phyloP scores from a whole-genome alignment of 2,888 invertebrate genomes.

The Agrotis ipsilon region DNA sequence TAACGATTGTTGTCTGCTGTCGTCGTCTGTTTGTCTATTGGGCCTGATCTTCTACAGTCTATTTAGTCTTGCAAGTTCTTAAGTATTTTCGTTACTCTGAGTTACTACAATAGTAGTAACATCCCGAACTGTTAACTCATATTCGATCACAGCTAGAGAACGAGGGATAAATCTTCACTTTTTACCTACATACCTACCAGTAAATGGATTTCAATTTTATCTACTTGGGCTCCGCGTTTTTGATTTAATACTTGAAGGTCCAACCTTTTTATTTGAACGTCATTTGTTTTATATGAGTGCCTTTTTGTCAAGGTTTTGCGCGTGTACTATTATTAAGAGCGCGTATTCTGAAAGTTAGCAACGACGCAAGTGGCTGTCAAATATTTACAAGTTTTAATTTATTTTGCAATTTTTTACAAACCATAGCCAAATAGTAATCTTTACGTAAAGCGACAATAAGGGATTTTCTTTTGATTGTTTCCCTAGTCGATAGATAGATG shows the following conservation, averaged over 20 bases:
- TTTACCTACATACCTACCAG: conserved; percentile 15
- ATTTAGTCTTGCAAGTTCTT: neutral
- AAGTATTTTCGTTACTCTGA: conserved; percentile 7
- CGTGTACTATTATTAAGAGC: no score
- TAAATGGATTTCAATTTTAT: conserved; percentile 47
- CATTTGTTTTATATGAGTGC: conserved; percentile 15
- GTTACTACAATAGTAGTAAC: conserved; percentile 33
- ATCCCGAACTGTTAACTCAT: conserved; percentile 29
- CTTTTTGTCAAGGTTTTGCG: neutral
- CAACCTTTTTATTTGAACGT: conserved; percentile 16
- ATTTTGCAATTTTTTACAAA: no score
- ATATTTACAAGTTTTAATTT: no score
- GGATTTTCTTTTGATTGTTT: no score
- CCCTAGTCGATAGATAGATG: no score
- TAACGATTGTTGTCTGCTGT: no score
- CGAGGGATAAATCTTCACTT: conserved; percentile 35
- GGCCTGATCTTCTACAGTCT: no score
- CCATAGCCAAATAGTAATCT: no score
- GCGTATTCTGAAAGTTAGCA: no score
- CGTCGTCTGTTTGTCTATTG: no score
- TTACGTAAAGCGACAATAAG: no score
- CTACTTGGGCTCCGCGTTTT: conserved; percentile 23
- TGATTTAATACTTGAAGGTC: conserved; percentile 37
- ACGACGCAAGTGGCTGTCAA: no score
- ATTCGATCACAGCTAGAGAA: conserved; percentile 13